These are phyloP conservation scores for Scyliorhinus canicula DNA, from an alignment of 2,797 vertebrate species.

Conservation along the genomic window DNA sequence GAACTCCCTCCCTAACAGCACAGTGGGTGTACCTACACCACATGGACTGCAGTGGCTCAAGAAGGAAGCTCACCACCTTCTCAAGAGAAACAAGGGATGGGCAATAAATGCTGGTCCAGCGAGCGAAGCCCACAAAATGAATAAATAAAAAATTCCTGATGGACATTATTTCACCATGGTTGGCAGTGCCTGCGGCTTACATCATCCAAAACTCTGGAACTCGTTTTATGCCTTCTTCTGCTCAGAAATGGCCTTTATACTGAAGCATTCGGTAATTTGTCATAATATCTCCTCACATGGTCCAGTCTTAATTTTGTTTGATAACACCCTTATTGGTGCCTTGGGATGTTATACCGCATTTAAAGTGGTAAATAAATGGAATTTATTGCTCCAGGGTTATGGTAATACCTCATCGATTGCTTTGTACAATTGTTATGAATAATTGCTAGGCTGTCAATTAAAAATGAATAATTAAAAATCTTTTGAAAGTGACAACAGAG, in stretches of 20 bases:
- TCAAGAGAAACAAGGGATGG: too few relatives aligned
- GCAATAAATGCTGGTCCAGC: too few relatives aligned
- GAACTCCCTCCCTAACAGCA: too few relatives aligned
- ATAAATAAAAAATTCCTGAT: too few relatives aligned
- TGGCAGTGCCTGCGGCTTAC: too few relatives aligned
- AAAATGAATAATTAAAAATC: conserved; percentile 28
- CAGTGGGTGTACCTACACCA: too few relatives aligned
- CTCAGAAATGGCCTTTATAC: too few relatives aligned
- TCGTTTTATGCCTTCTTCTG: background rate
- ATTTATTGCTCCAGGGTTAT: background rate
- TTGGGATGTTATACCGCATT: background rate
- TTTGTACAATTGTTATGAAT: background rate
- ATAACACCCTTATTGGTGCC: background rate
- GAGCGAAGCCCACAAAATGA: too few relatives aligned
- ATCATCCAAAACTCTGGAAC: background rate
- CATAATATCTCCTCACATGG: too few relatives aligned
- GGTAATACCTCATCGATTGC: conserved; percentile 15
- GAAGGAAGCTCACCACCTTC: too few relatives aligned
- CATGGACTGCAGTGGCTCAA: too few relatives aligned
- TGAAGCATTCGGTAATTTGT: too few relatives aligned
- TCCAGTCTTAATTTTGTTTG: background rate
- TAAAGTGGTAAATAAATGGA: background rate
- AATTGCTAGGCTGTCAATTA: background rate
- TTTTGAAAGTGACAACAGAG: background rate
- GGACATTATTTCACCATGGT: background rate